Evolutionary conservation across 1,140 invertebrate genomes (phyloP).

Genomic region (Caenorhabditis remanei): DNA sequence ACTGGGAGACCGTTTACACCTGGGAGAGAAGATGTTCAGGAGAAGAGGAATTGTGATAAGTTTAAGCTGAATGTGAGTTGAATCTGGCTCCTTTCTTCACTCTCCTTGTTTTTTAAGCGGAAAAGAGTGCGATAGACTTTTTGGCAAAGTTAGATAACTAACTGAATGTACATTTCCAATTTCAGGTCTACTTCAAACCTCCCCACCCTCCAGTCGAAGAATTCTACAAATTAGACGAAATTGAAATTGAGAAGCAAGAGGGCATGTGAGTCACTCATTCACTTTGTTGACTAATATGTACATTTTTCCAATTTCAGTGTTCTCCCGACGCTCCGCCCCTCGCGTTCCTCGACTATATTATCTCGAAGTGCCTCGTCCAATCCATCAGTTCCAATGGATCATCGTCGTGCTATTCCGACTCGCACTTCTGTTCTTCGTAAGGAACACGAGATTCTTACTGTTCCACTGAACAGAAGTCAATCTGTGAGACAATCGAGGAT

Average conservation of each 20-base stretch:
- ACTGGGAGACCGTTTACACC: conserved; percentile 27
- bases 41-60: conserved; percentile 20
- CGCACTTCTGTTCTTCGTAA: neutral
- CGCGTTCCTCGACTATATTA: neutral
- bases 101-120: too few species aligned
- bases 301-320: neutral
- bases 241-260: conserved; percentile 43
- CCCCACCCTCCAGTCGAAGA: conserved; percentile 2
- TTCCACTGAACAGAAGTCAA: neutral
- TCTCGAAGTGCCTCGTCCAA: neutral
- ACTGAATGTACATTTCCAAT: neutral
- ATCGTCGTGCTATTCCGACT: conserved; percentile 1
- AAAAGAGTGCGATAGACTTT: too few species aligned
- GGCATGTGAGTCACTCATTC: conserved; percentile 21
- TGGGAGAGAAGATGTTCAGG: conserved; percentile 21
- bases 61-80: conserved; percentile 39
- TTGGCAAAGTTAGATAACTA: too few species aligned
- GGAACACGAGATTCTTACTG: conserved; percentile 9
- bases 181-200: conserved; percentile 45
- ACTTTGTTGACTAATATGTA: conserved; percentile 11
- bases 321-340: conserved; percentile 14
- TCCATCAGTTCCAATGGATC: neutral
- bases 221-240: conserved; percentile 34
- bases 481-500: neutral
- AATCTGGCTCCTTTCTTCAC: too few species aligned